Base-by-base conservation (phyloP, 2,888 invertebrate species). In the Imbricaverruca yamaguchii region DNA sequence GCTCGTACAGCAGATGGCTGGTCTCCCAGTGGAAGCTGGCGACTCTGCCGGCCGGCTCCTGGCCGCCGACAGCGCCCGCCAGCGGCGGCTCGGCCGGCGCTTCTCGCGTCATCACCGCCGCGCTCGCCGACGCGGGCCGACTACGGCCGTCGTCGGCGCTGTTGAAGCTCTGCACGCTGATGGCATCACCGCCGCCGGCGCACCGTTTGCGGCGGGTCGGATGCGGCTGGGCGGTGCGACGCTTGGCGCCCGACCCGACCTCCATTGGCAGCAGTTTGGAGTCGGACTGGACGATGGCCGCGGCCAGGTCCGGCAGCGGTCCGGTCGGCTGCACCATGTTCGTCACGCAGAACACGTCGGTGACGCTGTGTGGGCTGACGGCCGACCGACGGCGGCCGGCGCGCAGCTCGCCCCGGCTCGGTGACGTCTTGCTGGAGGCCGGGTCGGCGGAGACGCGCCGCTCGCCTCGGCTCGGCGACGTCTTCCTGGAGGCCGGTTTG, bases 131-230 rank as follows among this genome's bases (percentile, higher is more conserved):
- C 61, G 61, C 25, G 25, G 25, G 25, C 12, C 25, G 67, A 1
- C 67, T 25, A 1, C 67, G 67, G 25, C 67, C 67, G 67, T 67
- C 67, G 25, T 67, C 67, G n/a, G 25, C 25, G 67, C 67, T 67
- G 25, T n/a, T 67, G 67, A 67, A 67, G 67, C 67, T 67, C 67
- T 67, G 67, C 67, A 67, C 67, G 67, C 67, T 67, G 25, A 67
- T 67, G 12, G 67, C 25, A 25, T 67, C 67, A 9, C 67, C 67
- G 25, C 67, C 67, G 67, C 67, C 67, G 4, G 67, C 25, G 67
- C 67, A 67, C 13, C 67, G 67, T 4, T 67, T 67, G 25, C 67
- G 67, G 12, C 67, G 23, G 9, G 67, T 67, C n/a, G 67, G 67
- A 11, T 25, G 25, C 67, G 67, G 67, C 25, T 67, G 67, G 12